These are phyloP conservation scores for Distichodus sexfasciatus DNA, from an alignment of 2,797 vertebrate species.

Conservation along the genomic window DNA sequence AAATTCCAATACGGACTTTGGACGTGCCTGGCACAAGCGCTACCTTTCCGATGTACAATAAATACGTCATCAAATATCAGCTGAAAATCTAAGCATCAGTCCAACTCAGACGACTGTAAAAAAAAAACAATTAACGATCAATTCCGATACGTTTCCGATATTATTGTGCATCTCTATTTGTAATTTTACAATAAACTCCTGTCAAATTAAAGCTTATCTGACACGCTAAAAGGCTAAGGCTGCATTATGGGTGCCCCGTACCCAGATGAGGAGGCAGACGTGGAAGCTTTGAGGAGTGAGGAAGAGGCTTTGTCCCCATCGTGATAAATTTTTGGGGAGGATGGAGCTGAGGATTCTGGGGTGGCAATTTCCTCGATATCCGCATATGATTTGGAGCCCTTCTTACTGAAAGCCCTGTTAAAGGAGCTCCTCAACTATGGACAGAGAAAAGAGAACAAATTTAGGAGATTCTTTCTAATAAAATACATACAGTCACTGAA, in stretches of 20 bases:
- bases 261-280: constrained; percentile 76
- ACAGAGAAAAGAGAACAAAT: background rate
- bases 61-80: too few species aligned
- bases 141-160: too few species aligned
- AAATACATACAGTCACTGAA: background rate
- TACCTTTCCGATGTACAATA: too few species aligned
- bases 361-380: constrained; percentile 98
- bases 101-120: too few species aligned
- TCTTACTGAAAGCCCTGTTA: constrained; percentile 98
- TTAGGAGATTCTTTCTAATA: background rate
- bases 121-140: too few species aligned
- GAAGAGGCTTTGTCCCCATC: constrained; percentile 68
- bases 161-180: too few species aligned
- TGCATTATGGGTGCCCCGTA: constrained; percentile 58
- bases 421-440: constrained; percentile 95
- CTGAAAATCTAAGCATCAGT: too few species aligned
- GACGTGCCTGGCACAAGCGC: too few species aligned
- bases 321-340: constrained; percentile 89
- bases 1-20: too few species aligned
- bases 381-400: constrained; percentile 92
- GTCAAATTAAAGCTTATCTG: background rate
- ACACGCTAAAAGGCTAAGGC: background rate
- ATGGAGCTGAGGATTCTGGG: constrained; percentile 92
- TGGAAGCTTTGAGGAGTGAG: constrained; percentile 77
- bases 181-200: background rate